Evolutionary conservation across 2,888 invertebrate genomes (phyloP).

Genomic region (Dorcus parallelipipedus): DNA sequence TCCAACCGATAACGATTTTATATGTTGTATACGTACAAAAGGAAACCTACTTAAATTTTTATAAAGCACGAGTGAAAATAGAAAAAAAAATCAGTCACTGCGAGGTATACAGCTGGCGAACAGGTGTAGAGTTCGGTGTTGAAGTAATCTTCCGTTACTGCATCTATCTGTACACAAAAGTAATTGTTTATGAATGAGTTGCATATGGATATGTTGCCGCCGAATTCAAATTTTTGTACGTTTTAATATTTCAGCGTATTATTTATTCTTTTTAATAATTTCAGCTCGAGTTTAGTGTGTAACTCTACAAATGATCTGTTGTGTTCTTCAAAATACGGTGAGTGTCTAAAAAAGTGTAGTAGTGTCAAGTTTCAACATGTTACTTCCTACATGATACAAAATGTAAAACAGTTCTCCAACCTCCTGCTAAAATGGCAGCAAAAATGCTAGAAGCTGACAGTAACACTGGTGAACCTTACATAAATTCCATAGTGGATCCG

Average conservation of each 20-base stretch:
- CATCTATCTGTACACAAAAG: too few relatives aligned
- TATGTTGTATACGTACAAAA: constrained; percentile 22
- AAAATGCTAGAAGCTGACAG: constrained; percentile 18
- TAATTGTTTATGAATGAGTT: constrained; percentile 42
- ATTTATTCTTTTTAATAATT: too few relatives aligned
- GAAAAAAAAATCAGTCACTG: too few relatives aligned
- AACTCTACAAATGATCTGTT: too few relatives aligned
- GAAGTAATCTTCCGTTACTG: too few relatives aligned
- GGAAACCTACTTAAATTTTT: constrained; percentile 22
- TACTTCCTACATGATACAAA: constrained; percentile 28
- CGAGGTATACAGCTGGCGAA: too few relatives aligned
- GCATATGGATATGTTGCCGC: constrained; percentile 35
- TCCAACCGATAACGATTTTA: constrained; percentile 28
- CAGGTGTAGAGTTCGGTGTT: too few relatives aligned
- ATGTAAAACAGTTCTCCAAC: neutral
- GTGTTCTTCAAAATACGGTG: too few relatives aligned
- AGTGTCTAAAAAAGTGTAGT: too few relatives aligned
- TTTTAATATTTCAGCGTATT: neutral
- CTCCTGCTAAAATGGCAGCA: constrained; percentile 15
- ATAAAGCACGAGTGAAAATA: neutral
- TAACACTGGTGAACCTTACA: constrained; percentile 14
- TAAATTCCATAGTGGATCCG: constrained; percentile 14
- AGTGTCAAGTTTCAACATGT: constrained; percentile 12
- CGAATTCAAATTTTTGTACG: constrained; percentile 30
- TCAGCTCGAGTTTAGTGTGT: too few relatives aligned